phyloP scores from a whole-genome alignment of 2,113 vertebrate genomes.

The Bubalus kerabau region DNA sequence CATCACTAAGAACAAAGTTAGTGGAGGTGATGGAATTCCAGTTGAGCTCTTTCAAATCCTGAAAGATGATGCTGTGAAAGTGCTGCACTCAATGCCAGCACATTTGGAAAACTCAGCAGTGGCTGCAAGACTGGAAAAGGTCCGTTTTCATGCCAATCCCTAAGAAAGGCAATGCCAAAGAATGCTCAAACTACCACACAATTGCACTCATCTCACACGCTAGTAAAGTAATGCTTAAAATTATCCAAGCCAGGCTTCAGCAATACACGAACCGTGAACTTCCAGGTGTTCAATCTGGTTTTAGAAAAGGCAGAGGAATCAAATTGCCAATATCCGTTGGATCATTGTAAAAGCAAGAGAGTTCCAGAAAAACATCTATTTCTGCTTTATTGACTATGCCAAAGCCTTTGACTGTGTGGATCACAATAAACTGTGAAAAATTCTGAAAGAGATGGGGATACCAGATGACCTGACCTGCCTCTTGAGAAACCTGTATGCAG shows the following conservation, averaged over 20 bases:
- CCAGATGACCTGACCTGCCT: not conserved
- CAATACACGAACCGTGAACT: rapidly evolving
- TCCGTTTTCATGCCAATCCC: not conserved
- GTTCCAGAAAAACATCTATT: not conserved
- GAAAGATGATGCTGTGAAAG: not conserved
- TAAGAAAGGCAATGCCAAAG: not conserved
- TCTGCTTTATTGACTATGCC: not conserved
- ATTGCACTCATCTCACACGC: not conserved
- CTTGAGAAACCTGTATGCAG: not conserved
- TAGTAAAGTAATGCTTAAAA: not conserved
- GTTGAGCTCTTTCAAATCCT: not conserved
- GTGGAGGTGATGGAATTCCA: not conserved
- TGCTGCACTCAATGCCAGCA: not conserved
- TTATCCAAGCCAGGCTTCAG: not conserved
- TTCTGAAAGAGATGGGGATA: not conserved
- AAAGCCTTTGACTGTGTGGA: not conserved
- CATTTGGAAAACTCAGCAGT: not conserved
- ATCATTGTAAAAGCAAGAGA: not conserved
- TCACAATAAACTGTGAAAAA: not conserved
- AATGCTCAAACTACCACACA: not conserved
- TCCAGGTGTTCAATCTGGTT: not conserved
- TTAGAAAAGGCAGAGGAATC: not conserved
- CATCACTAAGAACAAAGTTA: not conserved
- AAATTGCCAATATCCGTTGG: not conserved
- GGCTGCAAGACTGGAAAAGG: not conserved